Conservation (phyloP, 2,888 invertebrate species). For the Crematogaster levior region DNA sequence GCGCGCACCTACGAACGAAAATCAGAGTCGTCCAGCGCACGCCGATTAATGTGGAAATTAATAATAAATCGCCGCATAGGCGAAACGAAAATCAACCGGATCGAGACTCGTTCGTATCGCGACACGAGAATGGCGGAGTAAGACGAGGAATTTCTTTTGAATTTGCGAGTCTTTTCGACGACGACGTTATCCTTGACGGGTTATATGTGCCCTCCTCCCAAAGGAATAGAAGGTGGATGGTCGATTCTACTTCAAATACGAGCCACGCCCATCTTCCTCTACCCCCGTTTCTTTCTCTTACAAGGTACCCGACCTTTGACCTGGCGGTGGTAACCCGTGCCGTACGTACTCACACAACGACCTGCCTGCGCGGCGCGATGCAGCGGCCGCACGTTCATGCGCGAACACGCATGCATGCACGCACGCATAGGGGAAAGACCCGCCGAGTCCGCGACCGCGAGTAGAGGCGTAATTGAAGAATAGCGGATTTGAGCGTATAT, state of each 20-base stretch:
- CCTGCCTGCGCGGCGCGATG: constrained; percentile 43
- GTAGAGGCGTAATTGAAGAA: constrained; percentile 75
- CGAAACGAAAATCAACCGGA: constrained; percentile 22
- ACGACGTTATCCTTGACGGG: constrained; percentile 60
- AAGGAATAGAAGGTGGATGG: constrained; percentile 77
- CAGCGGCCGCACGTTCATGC: constrained; percentile 45
- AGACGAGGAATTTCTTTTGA: constrained; percentile 60
- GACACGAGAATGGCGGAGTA: constrained; percentile 73
- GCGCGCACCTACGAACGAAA: constrained; percentile 22
- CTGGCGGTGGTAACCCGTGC: constrained; percentile 76
- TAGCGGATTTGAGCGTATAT: constrained; percentile 76
- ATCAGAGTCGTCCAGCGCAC: constrained; percentile 24
- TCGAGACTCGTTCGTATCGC: background rate
- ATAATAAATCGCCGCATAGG: constrained; percentile 54
- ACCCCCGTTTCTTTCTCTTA: constrained; percentile 75
- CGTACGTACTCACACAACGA: constrained; percentile 68
- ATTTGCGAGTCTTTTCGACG: constrained; percentile 55
- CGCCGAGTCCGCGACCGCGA: constrained; percentile 46
- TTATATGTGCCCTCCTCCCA: constrained; percentile 52
- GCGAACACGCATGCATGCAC: constrained; percentile 44
- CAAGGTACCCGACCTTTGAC: constrained; percentile 78
- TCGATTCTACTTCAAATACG: constrained; percentile 82
- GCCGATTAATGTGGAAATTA: constrained; percentile 63
- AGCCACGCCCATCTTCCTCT: constrained; percentile 80
- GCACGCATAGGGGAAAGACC: constrained; percentile 42